Conservation (phyloP, 2,888 invertebrate species). For the Gymnosoma rotundatum region DNA sequence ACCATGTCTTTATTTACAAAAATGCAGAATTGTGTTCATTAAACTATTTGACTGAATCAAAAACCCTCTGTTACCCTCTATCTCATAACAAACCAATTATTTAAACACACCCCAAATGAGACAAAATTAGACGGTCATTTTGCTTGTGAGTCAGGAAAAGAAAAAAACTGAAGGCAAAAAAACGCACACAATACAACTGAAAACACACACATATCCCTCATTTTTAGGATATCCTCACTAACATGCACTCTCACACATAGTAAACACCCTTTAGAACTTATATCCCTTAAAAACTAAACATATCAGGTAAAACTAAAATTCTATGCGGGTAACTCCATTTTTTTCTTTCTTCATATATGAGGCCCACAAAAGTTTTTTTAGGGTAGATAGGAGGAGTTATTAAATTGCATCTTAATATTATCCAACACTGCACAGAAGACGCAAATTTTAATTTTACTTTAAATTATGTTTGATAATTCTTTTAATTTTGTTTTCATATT, state of each 20-base stretch:
- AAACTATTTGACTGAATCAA: too few relatives aligned
- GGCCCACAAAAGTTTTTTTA: conserved; percentile 31
- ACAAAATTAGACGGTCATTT: conserved; percentile 37
- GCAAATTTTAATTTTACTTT: too few relatives aligned
- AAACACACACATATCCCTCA: conserved; percentile 10
- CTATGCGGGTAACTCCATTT: conserved; percentile 5
- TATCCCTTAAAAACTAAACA: conserved; percentile 28
- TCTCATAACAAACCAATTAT: not conserved
- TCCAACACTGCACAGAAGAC: too few relatives aligned
- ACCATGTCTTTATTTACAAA: too few relatives aligned
- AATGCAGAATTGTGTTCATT: too few relatives aligned
- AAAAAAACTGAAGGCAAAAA: not conserved
- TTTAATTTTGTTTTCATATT: too few relatives aligned
- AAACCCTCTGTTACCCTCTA: not conserved
- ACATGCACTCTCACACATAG: conserved; percentile 12
- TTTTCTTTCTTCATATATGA: conserved; percentile 28
- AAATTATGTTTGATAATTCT: too few relatives aligned
- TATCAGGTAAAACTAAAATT: conserved; percentile 27
- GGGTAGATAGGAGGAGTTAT: conserved; percentile 53
- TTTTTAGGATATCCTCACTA: conserved; percentile 21
- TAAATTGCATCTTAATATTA: not conserved
- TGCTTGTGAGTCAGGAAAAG: conserved; percentile 9
- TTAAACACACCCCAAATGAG: conserved; percentile 43
- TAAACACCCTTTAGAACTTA: conserved; percentile 19
- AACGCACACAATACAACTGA: not conserved